phyloP scores from a whole-genome alignment of 2,888 invertebrate species.

The Corythucha ciliata region DNA sequence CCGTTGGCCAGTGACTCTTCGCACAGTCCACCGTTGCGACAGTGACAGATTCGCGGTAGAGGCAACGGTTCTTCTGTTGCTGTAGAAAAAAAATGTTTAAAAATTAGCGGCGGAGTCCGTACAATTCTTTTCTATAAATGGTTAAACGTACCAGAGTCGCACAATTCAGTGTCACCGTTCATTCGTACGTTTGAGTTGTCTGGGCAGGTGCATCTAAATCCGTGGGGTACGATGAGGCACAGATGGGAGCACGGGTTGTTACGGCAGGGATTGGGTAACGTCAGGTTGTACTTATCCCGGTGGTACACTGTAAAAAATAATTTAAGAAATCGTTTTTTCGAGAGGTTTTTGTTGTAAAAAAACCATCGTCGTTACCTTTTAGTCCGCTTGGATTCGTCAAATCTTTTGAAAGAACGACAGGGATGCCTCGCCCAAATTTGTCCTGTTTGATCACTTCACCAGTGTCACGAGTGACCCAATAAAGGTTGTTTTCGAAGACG shows the following conservation, averaged over 20 bases:
- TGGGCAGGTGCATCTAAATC: constrained; percentile 79
- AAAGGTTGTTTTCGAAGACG: constrained; percentile 85
- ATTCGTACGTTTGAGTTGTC: constrained; percentile 50
- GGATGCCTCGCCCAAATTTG: constrained; percentile 93
- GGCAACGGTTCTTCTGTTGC: constrained; percentile 66
- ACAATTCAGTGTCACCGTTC: constrained; percentile 50
- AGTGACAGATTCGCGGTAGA: constrained; percentile 67
- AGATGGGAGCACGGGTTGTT: constrained; percentile 78
- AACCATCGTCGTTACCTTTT: constrained; percentile 49
- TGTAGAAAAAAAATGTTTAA: constrained; percentile 35
- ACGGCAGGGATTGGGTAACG: constrained; percentile 57
- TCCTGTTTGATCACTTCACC: constrained; percentile 84
- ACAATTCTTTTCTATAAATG: not conserved
- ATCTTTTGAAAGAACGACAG: constrained; percentile 69
- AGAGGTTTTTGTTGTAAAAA: not conserved
- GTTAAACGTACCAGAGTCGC: constrained; percentile 59
- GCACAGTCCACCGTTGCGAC: constrained; percentile 81
- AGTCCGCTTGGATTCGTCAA: constrained; percentile 79
- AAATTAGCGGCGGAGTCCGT: not conserved
- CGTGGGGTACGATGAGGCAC: constrained; percentile 81
- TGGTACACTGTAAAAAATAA: constrained; percentile 58
- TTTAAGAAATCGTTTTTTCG: constrained; percentile 7
- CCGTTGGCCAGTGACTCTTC: constrained; percentile 47
- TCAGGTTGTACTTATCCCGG: constrained; percentile 68
- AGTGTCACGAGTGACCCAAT: constrained; percentile 84